phyloP scores from a whole-genome alignment of 2,888 invertebrate genomes.

The Chloromyia formosa region DNA sequence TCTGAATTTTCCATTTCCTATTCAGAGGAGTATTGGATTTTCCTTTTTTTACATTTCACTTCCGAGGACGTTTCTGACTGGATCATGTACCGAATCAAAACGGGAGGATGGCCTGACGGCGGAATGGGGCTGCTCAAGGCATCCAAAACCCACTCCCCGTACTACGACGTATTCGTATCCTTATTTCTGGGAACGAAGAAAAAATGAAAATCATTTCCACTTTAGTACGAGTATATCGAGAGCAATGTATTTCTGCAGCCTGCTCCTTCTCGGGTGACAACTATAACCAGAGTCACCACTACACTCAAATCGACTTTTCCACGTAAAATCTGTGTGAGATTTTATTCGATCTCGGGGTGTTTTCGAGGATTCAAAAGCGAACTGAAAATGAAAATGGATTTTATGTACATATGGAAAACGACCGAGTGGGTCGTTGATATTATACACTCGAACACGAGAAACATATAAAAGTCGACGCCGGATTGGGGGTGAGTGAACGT shows the following conservation, averaged over 20 bases:
- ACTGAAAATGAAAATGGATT: constrained; percentile 33
- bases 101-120: too few species aligned
- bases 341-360: constrained; percentile 34
- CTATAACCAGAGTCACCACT: background rate
- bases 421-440: constrained; percentile 8
- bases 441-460: background rate
- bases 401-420: constrained; percentile 36
- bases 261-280: constrained; percentile 25
- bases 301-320: constrained; percentile 12
- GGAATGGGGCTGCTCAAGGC: too few species aligned
- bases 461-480: constrained; percentile 5
- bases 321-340: constrained; percentile 15
- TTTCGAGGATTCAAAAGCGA: constrained; percentile 33
- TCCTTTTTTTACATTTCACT: background rate
- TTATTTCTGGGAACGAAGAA: too few species aligned
- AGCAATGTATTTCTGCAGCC: background rate
- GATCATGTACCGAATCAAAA: too few species aligned
- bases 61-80: too few species aligned
- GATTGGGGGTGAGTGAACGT: background rate
- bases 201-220: too few species aligned
- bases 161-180: too few species aligned
- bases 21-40: constrained; percentile 5
- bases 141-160: too few species aligned
- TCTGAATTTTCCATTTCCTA: constrained; percentile 29
- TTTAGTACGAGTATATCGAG: background rate